Evolutionary conservation across 2,797 vertebrate species (phyloP).

Genomic region (Leptodon cayanensis): DNA sequence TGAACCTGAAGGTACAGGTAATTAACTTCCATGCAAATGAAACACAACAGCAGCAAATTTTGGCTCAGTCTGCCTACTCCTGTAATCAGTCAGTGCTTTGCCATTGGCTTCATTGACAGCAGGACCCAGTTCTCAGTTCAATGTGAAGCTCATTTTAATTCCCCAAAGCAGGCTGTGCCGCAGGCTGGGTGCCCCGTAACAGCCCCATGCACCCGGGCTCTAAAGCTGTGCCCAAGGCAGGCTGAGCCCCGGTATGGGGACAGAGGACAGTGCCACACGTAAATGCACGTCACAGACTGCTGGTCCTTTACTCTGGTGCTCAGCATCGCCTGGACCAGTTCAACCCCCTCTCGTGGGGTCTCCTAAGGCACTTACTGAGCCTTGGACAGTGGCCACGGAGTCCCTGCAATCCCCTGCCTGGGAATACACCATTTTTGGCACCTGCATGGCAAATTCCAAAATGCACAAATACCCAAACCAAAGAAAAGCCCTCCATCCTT

Average conservation of each 20-base stretch:
- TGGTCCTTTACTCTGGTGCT: background rate
- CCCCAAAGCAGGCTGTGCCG: background rate
- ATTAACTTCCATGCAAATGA: background rate
- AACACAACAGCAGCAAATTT: background rate
- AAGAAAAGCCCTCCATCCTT: background rate
- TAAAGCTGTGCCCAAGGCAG: background rate
- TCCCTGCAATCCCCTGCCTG: background rate
- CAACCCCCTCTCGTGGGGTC: fast-evolving
- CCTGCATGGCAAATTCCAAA: background rate
- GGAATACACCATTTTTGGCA: background rate
- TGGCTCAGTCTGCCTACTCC: background rate
- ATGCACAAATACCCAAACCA: background rate
- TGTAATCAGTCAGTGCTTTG: background rate
- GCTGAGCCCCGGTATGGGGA: background rate
- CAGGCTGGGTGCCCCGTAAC: background rate
- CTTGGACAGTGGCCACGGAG: fast-evolving
- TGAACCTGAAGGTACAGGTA: background rate
- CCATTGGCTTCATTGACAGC: background rate
- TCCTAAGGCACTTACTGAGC: background rate
- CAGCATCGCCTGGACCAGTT: background rate
- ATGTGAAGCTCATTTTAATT: background rate
- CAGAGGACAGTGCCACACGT: background rate
- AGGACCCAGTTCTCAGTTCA: background rate
- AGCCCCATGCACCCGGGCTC: background rate
- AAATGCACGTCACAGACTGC: fast-evolving